A percentile compares a stretch with the other conserved stretches of the same genome.
phyloP scores from a whole-genome alignment of 2,888 invertebrate genomes.

The Pherbina coryleti region DNA sequence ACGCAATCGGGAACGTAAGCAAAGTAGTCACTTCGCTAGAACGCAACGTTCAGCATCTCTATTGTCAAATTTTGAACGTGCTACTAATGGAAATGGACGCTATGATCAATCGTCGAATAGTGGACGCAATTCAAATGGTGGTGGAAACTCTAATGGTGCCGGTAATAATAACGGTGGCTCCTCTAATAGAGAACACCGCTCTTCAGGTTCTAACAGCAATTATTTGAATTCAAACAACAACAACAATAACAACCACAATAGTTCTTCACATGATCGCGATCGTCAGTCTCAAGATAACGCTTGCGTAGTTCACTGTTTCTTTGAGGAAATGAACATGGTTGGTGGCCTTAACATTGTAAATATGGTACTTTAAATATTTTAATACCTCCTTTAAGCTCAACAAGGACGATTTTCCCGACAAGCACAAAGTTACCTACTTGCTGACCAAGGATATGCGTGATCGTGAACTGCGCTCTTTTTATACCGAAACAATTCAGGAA shows the following conservation, averaged over 20 bases:
- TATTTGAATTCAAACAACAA: constrained; percentile 47
- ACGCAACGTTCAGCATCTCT: constrained; percentile 49
- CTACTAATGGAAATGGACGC: constrained; percentile 25
- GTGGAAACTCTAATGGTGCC: constrained; percentile 12
- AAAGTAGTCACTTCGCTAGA: constrained; percentile 50
- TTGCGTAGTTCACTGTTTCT: constrained; percentile 79
- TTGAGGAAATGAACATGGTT: constrained; percentile 79
- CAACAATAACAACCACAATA: constrained; percentile 43
- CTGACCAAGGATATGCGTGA: constrained; percentile 76
- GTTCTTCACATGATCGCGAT: constrained; percentile 19
- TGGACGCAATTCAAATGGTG: constrained; percentile 23
- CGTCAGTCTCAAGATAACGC: constrained; percentile 55
- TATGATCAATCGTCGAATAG: constrained; percentile 40
- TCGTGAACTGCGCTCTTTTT: constrained; percentile 77
- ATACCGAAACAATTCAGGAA: constrained; percentile 79
- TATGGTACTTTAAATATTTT: too few relatives aligned
- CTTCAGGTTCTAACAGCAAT: constrained; percentile 24
- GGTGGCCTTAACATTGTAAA: constrained; percentile 44
- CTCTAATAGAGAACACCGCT: constrained; percentile 4
- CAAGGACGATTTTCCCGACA: constrained; percentile 72
- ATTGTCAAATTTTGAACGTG: constrained; percentile 41
- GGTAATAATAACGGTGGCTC: neutral
- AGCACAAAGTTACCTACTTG: constrained; percentile 74
- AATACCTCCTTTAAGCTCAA: constrained; percentile 56
- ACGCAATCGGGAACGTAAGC: constrained; percentile 48